Percentiles rank a stretch among this genome's conserved stretches.
These are phyloP conservation scores for Amblyopsis hoosieri DNA, from an alignment of 2,797 vertebrate genomes.

Conservation along the genomic window DNA sequence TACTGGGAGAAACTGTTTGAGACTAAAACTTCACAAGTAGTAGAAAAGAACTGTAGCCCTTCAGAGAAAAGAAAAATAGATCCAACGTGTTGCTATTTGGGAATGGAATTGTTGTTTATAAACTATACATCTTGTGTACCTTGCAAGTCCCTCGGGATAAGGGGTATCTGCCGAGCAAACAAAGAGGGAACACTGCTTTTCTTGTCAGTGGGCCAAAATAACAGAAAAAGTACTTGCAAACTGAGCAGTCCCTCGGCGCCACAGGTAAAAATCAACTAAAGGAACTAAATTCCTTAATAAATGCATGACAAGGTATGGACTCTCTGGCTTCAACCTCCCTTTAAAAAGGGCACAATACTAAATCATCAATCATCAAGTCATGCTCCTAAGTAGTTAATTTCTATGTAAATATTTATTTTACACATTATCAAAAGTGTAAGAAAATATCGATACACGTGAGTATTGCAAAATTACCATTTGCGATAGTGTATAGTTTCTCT, in stretches of 20 bases:
- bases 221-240: conserved; percentile 33
- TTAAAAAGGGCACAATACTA: conserved; percentile 14
- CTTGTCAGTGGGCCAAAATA: conserved; percentile 27
- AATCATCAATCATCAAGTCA: background rate
- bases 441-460: no score
- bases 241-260: conserved; percentile 45
- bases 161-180: conserved; percentile 46
- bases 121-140: conserved; percentile 51
- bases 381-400: background rate
- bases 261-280: conserved; percentile 44
- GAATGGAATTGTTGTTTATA: conserved; percentile 48
- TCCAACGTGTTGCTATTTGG: conserved; percentile 29
- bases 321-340: conserved; percentile 14
- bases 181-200: conserved; percentile 41
- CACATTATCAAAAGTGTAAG: background rate
- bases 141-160: conserved; percentile 39
- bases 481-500: no score
- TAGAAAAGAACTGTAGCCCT: background rate
- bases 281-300: conserved; percentile 29
- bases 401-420: background rate
- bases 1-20: no score
- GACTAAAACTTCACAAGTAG: background rate
- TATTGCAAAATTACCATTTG: no score
- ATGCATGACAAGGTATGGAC: conserved; percentile 29
- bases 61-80: conserved; percentile 12